Evolutionary conservation across 1,140 invertebrate species (phyloP), one percentile per base, ranked within the genome.

Genomic region (Micrasema longulum): DNA sequence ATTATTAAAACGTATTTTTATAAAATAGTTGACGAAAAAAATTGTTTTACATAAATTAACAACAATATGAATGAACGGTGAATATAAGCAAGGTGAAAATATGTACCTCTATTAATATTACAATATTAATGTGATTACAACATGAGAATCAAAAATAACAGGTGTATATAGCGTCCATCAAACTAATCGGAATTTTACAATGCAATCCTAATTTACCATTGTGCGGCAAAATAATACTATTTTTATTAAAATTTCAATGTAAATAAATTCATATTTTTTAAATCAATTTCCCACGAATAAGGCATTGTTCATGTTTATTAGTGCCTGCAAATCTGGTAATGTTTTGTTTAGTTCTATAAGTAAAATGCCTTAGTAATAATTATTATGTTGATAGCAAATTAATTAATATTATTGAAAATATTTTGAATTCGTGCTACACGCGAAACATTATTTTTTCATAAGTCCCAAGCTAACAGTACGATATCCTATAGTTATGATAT

Each of bases 171-270:
- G 35, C 16, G 36, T 36, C 35, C 55, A 60, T 60, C 55, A 38
- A 38, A 60, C 6, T 18, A 12, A 31, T 31, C 26, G 26, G 26
- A 31, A 60, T 60, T 60, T 18, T 41, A 38, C 55, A 38, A 41
- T 23, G 35, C 55, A 60, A 60, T 41, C 31, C 31, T 60, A 43
- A 41, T 60, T 53, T 36, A 11, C 26, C 52, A 55, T 55, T 55
- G 52, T 41, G 10, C 23, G 2, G 18, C 10, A 20, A 22, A 11
- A 41, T 36, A 60, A 41, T 20, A 60, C 18, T 9, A 41, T 60
- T 60, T 55, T 60, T 60, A 38, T 38, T 60, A 31, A 20, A 38
- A 60, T 60, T 60, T 38, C 55, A 60, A 60, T 60, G 55, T 36
- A 41, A 41, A 41, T 20, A 12, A 43, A 60, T 38, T 36, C 55